Evolutionary conservation across 2,113 vertebrate species (phyloP).

Genomic region (Aptenodytes forsteri): DNA sequence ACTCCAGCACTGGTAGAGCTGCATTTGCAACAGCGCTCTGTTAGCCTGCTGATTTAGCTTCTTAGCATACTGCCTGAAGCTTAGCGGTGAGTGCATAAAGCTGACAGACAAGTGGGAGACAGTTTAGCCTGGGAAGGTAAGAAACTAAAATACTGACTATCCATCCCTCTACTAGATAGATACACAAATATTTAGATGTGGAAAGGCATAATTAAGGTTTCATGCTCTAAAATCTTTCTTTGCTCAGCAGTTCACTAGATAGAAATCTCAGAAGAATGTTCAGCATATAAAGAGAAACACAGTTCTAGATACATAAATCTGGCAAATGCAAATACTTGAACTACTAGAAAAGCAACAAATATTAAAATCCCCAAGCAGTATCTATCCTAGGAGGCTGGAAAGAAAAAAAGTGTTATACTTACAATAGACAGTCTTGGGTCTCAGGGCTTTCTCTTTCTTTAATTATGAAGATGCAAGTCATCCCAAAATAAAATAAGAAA

Average conservation of each 20-base stretch:
- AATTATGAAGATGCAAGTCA: constrained; percentile 54
- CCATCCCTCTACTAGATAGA: not conserved
- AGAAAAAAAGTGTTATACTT: constrained; percentile 45
- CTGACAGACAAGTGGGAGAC: not conserved
- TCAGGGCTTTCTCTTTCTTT: constrained; percentile 48
- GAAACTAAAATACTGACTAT: not conserved
- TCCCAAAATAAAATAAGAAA: constrained; percentile 68
- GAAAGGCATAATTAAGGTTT: not conserved
- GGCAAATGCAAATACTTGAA: not conserved
- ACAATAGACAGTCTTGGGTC: not conserved
- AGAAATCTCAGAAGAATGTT: not conserved
- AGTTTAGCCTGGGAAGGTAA: not conserved
- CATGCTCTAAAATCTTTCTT: not conserved
- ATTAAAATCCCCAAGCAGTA: not conserved
- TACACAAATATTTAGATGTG: not conserved
- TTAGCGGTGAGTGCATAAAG: not conserved
- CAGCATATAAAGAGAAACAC: not conserved
- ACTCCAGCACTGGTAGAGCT: not conserved
- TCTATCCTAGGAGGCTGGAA: not conserved
- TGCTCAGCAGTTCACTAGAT: not conserved
- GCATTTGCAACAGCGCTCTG: not conserved
- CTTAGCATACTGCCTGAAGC: not conserved
- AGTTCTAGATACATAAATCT: not conserved
- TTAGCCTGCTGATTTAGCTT: not conserved
- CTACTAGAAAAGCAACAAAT: not conserved